Conservation (phyloP, 2,113 vertebrate genomes). For the Phaetusa simplex region DNA sequence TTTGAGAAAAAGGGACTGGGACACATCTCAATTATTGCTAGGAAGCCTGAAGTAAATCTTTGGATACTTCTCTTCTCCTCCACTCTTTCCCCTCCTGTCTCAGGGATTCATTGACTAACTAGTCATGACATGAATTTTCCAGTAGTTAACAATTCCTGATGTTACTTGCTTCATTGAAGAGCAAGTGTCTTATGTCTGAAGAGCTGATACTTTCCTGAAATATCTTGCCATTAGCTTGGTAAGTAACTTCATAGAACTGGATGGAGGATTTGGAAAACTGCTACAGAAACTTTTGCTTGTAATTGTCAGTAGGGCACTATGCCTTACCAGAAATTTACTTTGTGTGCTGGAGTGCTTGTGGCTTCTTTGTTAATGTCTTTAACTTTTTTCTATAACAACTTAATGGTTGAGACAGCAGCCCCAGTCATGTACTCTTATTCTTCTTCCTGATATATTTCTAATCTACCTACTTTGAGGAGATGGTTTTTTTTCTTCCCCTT, state of each 20-base stretch:
- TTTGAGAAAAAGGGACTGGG: not conserved
- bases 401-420: not conserved
- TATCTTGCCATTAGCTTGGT: not conserved
- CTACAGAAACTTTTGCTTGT: not conserved
- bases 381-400: not conserved
- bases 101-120: not conserved
- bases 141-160: not conserved
- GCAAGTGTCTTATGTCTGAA: not conserved
- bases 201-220: not conserved
- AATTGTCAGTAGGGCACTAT: not conserved
- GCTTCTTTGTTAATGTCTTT: not conserved
- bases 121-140: not conserved
- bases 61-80: not conserved
- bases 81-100: not conserved
- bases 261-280: not conserved
- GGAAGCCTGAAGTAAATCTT: not conserved
- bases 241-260: not conserved
- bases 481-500: fast-evolving
- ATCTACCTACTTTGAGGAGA: not conserved
- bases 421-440: not conserved
- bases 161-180: not conserved
- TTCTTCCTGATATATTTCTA: not conserved
- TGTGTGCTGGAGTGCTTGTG: not conserved
- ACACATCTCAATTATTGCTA: not conserved
- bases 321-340: not conserved